phyloP scores from a whole-genome alignment of 2,888 invertebrate genomes.

The Hydroisotoma schaefferi region DNA sequence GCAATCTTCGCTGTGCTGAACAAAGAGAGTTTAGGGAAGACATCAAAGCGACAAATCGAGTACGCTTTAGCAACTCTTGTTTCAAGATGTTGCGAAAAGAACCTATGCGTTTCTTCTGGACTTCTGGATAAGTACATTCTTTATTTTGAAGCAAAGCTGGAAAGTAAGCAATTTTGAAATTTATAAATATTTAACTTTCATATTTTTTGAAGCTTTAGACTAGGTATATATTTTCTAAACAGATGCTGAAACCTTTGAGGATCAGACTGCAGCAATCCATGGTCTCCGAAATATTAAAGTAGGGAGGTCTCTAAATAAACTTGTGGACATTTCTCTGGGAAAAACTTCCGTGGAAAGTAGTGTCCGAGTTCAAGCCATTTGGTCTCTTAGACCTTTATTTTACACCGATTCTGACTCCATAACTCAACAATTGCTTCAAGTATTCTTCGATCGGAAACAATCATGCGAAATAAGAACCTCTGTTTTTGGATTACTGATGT shows the following conservation, averaged over 20 bases:
- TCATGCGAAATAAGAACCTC: conserved; percentile 42
- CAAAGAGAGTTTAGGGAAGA: conserved; percentile 20
- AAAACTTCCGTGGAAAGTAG: conserved; percentile 24
- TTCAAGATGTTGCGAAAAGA: conserved; percentile 41
- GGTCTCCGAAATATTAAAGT: conserved; percentile 42
- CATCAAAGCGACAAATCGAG: conserved; percentile 29
- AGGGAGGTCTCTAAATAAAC: conserved; percentile 40
- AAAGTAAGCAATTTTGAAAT: background rate
- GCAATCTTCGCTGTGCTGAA: conserved; percentile 36
- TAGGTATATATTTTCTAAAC: background rate
- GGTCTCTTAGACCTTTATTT: conserved; percentile 38
- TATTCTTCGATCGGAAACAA: conserved; percentile 46
- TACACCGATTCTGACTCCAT: conserved; percentile 21
- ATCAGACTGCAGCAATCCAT: conserved; percentile 38
- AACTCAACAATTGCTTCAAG: conserved; percentile 35
- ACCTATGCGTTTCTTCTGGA: conserved; percentile 32
- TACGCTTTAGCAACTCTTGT: conserved; percentile 43
- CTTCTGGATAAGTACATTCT: conserved; percentile 43
- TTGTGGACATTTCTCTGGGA: conserved; percentile 40
- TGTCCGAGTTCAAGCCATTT: conserved; percentile 45
- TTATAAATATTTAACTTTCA: background rate
- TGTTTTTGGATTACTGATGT: conserved; percentile 43
- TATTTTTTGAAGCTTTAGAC: too few species aligned
- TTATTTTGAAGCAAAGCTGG: background rate
- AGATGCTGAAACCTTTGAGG: conserved; percentile 27